Evolutionary conservation across 2,888 invertebrate genomes (phyloP), one percentile per base, ranked within the genome.

Genomic region (Macroteleia sp.): DNA sequence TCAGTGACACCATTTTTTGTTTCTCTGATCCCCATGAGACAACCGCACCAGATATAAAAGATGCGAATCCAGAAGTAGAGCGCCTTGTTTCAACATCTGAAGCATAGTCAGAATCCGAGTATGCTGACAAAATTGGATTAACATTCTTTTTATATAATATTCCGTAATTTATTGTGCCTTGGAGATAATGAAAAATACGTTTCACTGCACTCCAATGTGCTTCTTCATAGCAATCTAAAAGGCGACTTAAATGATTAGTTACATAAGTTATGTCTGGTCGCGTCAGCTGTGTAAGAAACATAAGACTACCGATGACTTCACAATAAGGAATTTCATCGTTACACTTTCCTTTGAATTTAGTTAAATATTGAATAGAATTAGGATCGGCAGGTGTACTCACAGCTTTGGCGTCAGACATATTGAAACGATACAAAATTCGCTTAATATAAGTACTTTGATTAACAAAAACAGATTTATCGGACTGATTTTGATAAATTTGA

Each of bases 191-290:
- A 14, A 46, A 10, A n/a, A 46, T 22, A 14, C 46, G 22, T 46
- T 46, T 46, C 16, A 46, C 46, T 25, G 46, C 46, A 10, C 16
- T 5, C 46, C 46, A 46, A 46, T 46, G 46, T 12, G 3, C 3
- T 14, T 34, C 14, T 2, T 6, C 14, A 34, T 34, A 14, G 9
- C 14, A 56, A 17, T 69, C 61, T 10, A 64, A 14, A 34, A 32
- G 70, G 3, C 57, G 28, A 32, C 69, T 77, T 0, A 56, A 41
- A 8, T 48, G 9, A 20, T 71, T 52, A 22, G 50, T 57, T 3
- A 42, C 57, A 46, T 52, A 70, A 0, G 64, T 54, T 25, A 76
- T 70, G 30, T 76, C 64, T 12, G 77, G 71, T 2, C 70, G 50
- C 10, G 61, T 44, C 3, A 69, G 36, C 30, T 44, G 41, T 0